phyloP scores from a whole-genome alignment of 2,888 invertebrate genomes.

The Scotopteryx bipunctaria region DNA sequence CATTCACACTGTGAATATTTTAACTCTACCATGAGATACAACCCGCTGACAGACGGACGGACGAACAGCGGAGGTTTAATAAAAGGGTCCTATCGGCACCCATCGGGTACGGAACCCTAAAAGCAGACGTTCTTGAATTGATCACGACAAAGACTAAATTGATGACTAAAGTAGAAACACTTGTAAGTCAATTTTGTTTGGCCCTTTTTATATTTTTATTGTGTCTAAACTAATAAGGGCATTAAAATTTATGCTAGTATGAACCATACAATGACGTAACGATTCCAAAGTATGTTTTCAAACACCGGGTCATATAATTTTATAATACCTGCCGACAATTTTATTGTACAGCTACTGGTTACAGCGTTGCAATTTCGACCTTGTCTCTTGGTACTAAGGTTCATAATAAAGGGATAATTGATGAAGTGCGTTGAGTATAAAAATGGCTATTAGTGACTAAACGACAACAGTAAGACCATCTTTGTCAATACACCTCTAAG shows the following conservation, averaged over 20 bases:
- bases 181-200: too few relatives aligned
- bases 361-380: constrained; percentile 29
- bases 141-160: too few relatives aligned
- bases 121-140: too few relatives aligned
- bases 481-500: constrained; percentile 45
- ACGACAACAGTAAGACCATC: constrained; percentile 49
- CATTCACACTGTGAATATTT: too few relatives aligned
- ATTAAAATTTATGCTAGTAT: constrained; percentile 69
- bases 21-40: too few relatives aligned
- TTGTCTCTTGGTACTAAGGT: constrained; percentile 23
- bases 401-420: background rate
- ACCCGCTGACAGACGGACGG: too few relatives aligned
- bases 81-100: too few relatives aligned
- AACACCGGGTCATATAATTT: constrained; percentile 71
- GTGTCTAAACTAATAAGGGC: constrained; percentile 65
- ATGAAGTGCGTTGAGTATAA: constrained; percentile 11
- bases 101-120: too few relatives aligned
- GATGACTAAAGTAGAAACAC: too few relatives aligned
- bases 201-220: background rate
- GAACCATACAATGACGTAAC: constrained; percentile 63
- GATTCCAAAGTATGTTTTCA: constrained; percentile 66
- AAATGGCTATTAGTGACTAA: constrained; percentile 39
- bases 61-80: too few relatives aligned
- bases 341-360: constrained; percentile 32
- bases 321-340: constrained; percentile 59